Percentiles rank a stretch among this genome's conserved stretches.
These are phyloP conservation scores for Lytechinus pictus DNA, from an alignment of 35 echinoderm and acorn worm genomes.

Conservation along the genomic window DNA sequence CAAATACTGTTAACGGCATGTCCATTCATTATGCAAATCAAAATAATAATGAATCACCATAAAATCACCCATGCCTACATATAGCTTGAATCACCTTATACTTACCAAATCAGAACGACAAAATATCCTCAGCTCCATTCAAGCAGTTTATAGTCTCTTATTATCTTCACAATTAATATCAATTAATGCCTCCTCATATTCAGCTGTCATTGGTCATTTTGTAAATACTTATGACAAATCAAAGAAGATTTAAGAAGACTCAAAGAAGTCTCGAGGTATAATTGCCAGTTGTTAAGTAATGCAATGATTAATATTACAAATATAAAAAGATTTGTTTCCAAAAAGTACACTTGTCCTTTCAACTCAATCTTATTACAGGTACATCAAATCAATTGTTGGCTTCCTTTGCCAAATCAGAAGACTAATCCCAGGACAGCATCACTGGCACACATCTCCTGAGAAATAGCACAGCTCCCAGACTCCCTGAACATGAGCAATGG, in stretches of 20 bases:
- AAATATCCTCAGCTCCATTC: constrained; percentile 27
- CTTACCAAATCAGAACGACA: neutral
- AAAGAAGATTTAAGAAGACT: too few species aligned
- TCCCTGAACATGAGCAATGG: neutral
- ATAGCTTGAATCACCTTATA: neutral
- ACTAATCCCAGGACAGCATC: neutral
- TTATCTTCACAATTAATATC: neutral
- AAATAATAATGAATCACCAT: too few species aligned
- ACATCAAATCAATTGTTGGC: neutral
- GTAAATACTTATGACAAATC: too few species aligned
- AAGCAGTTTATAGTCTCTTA: neutral
- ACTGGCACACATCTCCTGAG: neutral
- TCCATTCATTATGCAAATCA: too few species aligned
- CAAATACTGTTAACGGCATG: too few species aligned
- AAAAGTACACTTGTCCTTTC: neutral
- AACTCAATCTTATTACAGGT: neutral
- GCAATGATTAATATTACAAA: neutral
- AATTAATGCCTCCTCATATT: neutral
- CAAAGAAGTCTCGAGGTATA: neutral
- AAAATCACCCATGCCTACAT: too few species aligned
- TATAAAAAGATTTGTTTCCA: neutral
- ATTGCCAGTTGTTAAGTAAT: neutral
- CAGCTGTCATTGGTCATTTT: neutral
- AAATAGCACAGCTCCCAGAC: neutral
- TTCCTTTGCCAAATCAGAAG: neutral